Evolutionary conservation across 53 echinoderm and acorn worm genomes (phyloP).

Genomic region (Crossaster papposus): DNA sequence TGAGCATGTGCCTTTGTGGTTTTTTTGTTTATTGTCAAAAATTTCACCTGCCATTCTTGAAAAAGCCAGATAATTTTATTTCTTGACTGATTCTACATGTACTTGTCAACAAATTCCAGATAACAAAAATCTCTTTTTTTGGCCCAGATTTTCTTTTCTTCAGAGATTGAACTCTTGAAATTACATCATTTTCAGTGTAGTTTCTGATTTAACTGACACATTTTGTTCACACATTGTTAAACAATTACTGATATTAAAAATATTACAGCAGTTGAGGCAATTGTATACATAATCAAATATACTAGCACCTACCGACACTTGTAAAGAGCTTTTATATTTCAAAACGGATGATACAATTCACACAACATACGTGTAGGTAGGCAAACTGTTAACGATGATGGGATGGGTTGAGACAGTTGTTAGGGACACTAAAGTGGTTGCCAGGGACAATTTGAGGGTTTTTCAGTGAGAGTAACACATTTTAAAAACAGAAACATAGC

Average conservation of each 20-base stretch:
- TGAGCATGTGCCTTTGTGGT: conserved; percentile 15
- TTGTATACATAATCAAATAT: background rate
- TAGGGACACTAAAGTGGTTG: background rate
- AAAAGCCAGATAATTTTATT: conserved; percentile 26
- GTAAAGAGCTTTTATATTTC: background rate
- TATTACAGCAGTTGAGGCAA: too few relatives aligned
- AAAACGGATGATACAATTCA: background rate
- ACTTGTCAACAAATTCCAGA: background rate
- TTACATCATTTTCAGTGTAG: background rate
- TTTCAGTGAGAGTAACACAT: background rate
- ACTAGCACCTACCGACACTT: background rate
- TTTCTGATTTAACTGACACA: background rate
- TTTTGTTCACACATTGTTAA: background rate
- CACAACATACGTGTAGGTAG: background rate
- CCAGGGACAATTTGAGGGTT: conserved; percentile 9
- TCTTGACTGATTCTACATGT: background rate
- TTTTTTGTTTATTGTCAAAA: conserved; percentile 12
- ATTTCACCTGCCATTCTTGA: conserved; percentile 39
- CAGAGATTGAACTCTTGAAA: background rate
- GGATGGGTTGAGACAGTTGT: background rate
- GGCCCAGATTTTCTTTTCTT: background rate
- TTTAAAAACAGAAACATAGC: background rate
- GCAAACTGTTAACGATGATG: background rate
- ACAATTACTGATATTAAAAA: background rate
- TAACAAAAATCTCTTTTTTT: background rate